These are phyloP conservation scores for Aphidius ervi DNA, from an alignment of 1,140 invertebrate species.

Conservation along the genomic window DNA sequence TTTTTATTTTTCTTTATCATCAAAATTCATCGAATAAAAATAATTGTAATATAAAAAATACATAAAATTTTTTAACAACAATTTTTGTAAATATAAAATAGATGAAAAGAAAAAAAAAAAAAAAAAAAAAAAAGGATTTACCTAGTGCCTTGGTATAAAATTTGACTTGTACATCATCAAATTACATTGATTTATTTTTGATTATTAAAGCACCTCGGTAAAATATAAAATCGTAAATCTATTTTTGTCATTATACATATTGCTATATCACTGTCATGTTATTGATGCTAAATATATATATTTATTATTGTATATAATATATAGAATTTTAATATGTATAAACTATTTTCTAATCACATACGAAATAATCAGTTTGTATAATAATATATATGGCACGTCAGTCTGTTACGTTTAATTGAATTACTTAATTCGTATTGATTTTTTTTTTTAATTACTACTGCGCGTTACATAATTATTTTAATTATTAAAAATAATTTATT, in stretches of 20 bases:
- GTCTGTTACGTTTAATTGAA: slow-evolving; percentile 50
- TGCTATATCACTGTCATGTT: slow-evolving; percentile 45
- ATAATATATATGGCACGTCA: slow-evolving; percentile 50
- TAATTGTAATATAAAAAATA: not conserved
- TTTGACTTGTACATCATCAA: too few species aligned
- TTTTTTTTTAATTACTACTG: slow-evolving; percentile 46
- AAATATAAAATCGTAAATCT: slow-evolving; percentile 48
- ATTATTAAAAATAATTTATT: slow-evolving; percentile 24
- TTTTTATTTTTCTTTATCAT: slow-evolving; percentile 2
- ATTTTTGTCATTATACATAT: slow-evolving; percentile 43
- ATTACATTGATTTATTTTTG: slow-evolving; percentile 23
- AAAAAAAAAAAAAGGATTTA: too few species aligned
- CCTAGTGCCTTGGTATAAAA: too few species aligned
- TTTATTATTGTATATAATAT: slow-evolving; percentile 26
- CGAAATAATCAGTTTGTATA: slow-evolving; percentile 50
- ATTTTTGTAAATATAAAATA: not conserved
- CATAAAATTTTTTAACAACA: not conserved
- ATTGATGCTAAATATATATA: slow-evolving; percentile 27
- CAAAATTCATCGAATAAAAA: too few species aligned
- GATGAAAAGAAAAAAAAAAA: too few species aligned
- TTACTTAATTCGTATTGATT: slow-evolving; percentile 37
- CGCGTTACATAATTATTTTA: slow-evolving; percentile 34
- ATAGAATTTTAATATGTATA: slow-evolving; percentile 28
- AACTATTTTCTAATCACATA: slow-evolving; percentile 50
- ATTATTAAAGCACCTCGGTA: slow-evolving; percentile 47